These are phyloP conservation scores for Pagrus major DNA, from an alignment of 2,113 vertebrate species.

Conservation along the genomic window DNA sequence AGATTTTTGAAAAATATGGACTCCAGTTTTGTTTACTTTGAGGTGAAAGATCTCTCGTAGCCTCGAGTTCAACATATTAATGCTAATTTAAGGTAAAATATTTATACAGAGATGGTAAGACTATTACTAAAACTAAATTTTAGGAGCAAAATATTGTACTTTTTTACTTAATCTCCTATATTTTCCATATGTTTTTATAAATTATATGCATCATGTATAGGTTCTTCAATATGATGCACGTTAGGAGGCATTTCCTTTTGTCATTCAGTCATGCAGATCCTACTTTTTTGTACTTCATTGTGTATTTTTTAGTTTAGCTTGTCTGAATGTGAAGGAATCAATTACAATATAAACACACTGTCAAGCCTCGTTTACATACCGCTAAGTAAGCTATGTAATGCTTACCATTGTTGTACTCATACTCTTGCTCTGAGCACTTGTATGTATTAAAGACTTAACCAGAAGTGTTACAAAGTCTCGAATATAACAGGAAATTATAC, in stretches of 20 bases:
- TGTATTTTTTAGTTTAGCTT: background rate
- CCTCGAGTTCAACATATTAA: background rate
- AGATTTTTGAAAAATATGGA: background rate
- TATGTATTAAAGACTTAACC: too few relatives aligned
- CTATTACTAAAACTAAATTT: background rate
- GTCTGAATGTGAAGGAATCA: background rate
- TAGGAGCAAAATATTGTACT: accelerated
- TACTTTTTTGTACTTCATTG: background rate
- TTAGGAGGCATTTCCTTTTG: background rate
- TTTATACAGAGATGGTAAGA: background rate
- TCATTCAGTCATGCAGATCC: background rate
- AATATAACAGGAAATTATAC: background rate
- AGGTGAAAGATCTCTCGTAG: too few relatives aligned
- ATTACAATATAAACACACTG: background rate
- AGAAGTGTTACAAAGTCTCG: background rate
- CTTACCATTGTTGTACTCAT: background rate
- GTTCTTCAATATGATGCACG: background rate
- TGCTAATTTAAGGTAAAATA: background rate
- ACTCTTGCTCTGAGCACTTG: background rate
- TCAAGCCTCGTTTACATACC: background rate
- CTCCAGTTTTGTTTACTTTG: background rate
- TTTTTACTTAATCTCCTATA: background rate
- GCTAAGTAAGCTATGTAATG: background rate
- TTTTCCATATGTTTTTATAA: too few relatives aligned
- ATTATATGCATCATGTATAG: too few relatives aligned